Evolutionary conservation across 2,797 vertebrate species (phyloP).

Genomic region (Austrolebias charrua): DNA sequence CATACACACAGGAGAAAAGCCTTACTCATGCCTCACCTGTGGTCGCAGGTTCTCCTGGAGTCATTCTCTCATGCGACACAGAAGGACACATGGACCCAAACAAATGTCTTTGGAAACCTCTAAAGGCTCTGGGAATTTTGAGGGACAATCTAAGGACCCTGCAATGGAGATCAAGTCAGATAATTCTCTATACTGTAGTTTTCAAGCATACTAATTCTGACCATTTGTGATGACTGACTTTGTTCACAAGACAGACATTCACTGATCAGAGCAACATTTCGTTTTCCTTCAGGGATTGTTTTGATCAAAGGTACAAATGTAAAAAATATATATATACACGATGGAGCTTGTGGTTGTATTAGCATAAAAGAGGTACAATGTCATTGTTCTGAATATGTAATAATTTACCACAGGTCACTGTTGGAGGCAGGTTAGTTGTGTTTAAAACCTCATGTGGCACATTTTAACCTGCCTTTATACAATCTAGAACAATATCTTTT

Average conservation of each 20-base stretch:
- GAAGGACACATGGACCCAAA: conserved; percentile 57
- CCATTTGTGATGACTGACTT: neutral
- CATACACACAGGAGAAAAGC: conserved; percentile 70
- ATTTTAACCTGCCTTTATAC: neutral
- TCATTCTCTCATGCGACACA: conserved; percentile 68
- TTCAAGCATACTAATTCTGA: too few species aligned
- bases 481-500: too few species aligned
- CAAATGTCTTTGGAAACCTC: conserved; percentile 40
- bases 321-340: too few species aligned
- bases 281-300: too few species aligned
- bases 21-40: conserved; percentile 55
- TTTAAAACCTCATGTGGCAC: too few species aligned
- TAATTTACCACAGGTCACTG: neutral
- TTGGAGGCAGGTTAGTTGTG: too few species aligned
- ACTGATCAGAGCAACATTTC: neutral
- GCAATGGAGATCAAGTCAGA: too few species aligned
- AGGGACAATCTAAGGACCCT: conserved; percentile 36
- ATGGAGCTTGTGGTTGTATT: neutral
- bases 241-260: neutral
- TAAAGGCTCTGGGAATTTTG: conserved; percentile 28
- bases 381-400: too few species aligned
- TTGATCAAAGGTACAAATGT: too few species aligned
- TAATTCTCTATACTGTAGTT: too few species aligned
- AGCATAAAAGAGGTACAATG: neutral
- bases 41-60: conserved; percentile 64